These are phyloP conservation scores for Solea solea DNA, from an alignment of 2,113 vertebrate species.

Conservation along the genomic window DNA sequence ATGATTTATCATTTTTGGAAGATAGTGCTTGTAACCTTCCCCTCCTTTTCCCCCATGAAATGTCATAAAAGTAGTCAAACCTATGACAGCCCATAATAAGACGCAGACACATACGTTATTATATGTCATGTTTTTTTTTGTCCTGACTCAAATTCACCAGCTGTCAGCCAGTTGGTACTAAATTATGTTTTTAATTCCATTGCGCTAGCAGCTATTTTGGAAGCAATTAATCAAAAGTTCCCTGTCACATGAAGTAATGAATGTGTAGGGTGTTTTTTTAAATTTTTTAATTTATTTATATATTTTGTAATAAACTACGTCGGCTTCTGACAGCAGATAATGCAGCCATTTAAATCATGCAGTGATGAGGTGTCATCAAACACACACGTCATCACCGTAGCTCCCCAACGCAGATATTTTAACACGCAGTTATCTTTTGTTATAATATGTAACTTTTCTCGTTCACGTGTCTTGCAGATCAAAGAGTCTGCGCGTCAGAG, in stretches of 20 bases:
- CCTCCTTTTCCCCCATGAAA: neutral
- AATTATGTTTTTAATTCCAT: slow-evolving; percentile 1
- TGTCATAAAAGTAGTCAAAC: neutral
- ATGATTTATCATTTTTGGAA: neutral
- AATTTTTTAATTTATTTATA: no score
- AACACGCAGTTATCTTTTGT: neutral
- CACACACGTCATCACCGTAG: neutral
- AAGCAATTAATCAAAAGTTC: neutral
- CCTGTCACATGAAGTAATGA: slow-evolving; percentile 5
- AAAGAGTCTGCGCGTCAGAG: neutral
- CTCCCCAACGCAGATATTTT: neutral
- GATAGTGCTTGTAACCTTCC: neutral
- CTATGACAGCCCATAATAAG: neutral
- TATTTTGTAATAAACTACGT: slow-evolving; percentile 2
- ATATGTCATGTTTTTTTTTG: neutral
- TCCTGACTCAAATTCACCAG: neutral
- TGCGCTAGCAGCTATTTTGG: slow-evolving; percentile 4
- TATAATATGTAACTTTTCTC: neutral
- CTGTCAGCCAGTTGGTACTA: slow-evolving; percentile 19
- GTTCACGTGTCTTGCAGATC: slow-evolving; percentile 20
- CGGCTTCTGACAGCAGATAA: neutral
- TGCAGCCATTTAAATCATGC: neutral
- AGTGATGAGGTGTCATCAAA: neutral
- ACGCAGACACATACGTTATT: neutral
- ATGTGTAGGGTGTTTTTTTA: neutral